Evolutionary conservation across 1,140 invertebrate genomes (phyloP).

Genomic region (Spodoptera litura): DNA sequence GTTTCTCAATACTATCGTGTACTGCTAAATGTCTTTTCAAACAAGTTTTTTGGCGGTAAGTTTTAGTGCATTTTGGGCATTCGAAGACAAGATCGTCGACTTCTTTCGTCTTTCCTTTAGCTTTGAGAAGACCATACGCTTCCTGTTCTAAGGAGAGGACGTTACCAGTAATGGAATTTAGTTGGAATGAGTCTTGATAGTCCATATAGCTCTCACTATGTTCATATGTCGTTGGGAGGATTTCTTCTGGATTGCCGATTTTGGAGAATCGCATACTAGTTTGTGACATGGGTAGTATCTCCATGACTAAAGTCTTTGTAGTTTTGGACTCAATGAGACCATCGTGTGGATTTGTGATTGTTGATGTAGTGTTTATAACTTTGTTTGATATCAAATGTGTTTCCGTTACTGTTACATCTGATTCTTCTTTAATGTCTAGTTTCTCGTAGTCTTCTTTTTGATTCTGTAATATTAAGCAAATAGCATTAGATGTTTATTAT

Average conservation of each 20-base stretch:
- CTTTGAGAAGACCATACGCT: conserved; percentile 73
- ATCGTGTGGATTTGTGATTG: conserved; percentile 68
- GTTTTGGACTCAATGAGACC: conserved; percentile 69
- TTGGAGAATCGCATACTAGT: conserved; percentile 56
- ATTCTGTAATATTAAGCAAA: conserved; percentile 54
- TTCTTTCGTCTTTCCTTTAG: conserved; percentile 55
- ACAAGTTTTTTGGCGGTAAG: conserved; percentile 50
- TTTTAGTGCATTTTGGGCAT: conserved; percentile 74
- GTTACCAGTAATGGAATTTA: conserved; percentile 81
- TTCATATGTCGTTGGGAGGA: conserved; percentile 67
- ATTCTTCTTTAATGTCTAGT: conserved; percentile 70
- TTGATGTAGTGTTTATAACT: conserved; percentile 76
- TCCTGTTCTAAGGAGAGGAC: conserved; percentile 78
- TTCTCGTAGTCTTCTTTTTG: conserved; percentile 56
- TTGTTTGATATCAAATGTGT: conserved; percentile 80
- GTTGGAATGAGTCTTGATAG: conserved; percentile 70
- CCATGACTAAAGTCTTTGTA: conserved; percentile 78
- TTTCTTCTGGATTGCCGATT: conserved; percentile 74
- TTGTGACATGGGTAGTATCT: conserved; percentile 71
- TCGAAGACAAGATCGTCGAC: conserved; percentile 36
- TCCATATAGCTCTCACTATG: conserved; percentile 54
- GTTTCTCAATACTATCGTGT: conserved; percentile 70
- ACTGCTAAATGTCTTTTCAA: conserved; percentile 67
- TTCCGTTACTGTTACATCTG: conserved; percentile 72
- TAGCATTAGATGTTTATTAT: too few species aligned